phyloP scores from a whole-genome alignment of 2,797 vertebrate species.

The Anas bernieri region DNA sequence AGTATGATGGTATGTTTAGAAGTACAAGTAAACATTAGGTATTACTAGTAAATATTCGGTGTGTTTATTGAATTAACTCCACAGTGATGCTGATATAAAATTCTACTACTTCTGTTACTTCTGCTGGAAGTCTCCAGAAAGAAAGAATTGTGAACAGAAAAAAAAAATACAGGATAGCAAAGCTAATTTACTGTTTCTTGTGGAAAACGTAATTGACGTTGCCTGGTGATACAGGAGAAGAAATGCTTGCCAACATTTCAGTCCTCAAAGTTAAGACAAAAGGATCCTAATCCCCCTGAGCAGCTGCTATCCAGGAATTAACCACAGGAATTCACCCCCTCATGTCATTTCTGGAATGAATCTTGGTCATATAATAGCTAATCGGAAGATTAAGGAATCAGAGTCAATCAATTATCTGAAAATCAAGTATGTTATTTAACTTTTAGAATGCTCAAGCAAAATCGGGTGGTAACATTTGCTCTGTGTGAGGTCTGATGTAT shows the following conservation, averaged over 20 bases:
- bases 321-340: conserved; percentile 77
- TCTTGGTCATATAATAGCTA: conserved; percentile 84
- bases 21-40: conserved; percentile 27
- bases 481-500: conserved; percentile 96
- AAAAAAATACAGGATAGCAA: conserved; percentile 29
- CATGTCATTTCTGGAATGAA: conserved; percentile 80
- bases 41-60: conserved; percentile 50
- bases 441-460: conserved; percentile 80
- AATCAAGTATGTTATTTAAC: conserved; percentile 89
- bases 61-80: conserved; percentile 43
- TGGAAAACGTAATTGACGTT: conserved; percentile 63
- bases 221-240: conserved; percentile 68
- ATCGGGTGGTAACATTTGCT: conserved; percentile 89
- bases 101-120: neutral
- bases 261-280: conserved; percentile 75
- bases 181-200: conserved; percentile 66
- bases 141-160: neutral
- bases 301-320: conserved; percentile 77
- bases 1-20: conserved; percentile 2
- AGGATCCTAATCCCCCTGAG: conserved; percentile 67
- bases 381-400: conserved; percentile 87
- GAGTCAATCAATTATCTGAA: conserved; percentile 96
- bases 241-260: conserved; percentile 63
- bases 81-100: conserved; percentile 49
- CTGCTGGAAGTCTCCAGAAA: conserved; percentile 29